These are phyloP conservation scores for Hemicrepidius hirtus DNA, from an alignment of 2,888 invertebrate species.

Conservation along the genomic window DNA sequence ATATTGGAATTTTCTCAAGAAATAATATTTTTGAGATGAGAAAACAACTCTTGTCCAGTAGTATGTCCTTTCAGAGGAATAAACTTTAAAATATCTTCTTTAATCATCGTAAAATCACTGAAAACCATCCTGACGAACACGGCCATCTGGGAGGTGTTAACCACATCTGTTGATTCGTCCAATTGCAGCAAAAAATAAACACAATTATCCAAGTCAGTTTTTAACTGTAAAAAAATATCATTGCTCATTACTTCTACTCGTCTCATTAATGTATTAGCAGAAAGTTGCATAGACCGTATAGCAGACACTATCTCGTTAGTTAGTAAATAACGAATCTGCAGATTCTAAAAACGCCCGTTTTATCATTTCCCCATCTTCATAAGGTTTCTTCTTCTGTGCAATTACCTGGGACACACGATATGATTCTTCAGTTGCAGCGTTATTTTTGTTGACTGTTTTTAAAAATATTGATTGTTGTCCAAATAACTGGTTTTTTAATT, in stretches of 20 bases:
- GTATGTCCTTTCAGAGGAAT: no score
- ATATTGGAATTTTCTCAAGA: no score
- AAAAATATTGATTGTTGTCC: conserved; percentile 45
- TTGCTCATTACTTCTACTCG: conserved; percentile 37
- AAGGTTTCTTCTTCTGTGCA: conserved; percentile 50
- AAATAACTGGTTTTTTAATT: no score
- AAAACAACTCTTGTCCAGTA: conserved; percentile 35
- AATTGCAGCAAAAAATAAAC: conserved; percentile 52
- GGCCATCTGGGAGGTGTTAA: conserved; percentile 49
- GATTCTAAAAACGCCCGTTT: conserved; percentile 45
- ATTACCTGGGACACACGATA: conserved; percentile 42
- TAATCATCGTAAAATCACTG: conserved; percentile 53
- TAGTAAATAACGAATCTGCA: conserved; percentile 49
- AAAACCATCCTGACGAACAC: conserved; percentile 54
- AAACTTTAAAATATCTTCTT: conserved; percentile 52
- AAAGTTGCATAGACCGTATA: conserved; percentile 53
- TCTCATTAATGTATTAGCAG: conserved; percentile 48
- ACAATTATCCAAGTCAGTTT: conserved; percentile 41
- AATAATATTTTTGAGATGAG: conserved; percentile 34
- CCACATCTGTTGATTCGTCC: conserved; percentile 47
- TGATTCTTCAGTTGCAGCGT: conserved; percentile 47
- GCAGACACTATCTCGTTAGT: conserved; percentile 54
- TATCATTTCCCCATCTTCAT: conserved; percentile 47
- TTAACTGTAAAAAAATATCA: conserved; percentile 41
- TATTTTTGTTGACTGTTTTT: conserved; percentile 41